A percentile compares a stretch with the other conserved stretches of the same genome.
Evolutionary conservation across 1,140 invertebrate genomes (phyloP).

Genomic region (Drosophila truncata): DNA sequence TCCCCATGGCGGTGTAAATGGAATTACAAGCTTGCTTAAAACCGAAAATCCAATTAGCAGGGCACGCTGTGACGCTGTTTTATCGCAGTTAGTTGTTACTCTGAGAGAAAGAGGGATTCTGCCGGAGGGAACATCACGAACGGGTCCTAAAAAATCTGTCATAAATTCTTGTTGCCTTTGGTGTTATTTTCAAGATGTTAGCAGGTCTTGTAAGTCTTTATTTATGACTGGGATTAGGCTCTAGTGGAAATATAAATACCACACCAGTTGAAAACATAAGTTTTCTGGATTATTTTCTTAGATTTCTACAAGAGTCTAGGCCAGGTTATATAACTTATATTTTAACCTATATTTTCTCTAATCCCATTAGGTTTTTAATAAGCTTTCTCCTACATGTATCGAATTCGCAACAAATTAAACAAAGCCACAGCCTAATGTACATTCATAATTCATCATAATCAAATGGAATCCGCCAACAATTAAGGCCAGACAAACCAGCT

Average conservation of each 20-base stretch:
- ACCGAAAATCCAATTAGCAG: conserved; percentile 81
- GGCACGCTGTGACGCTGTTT: conserved; percentile 53
- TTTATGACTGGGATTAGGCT: conserved; percentile 11
- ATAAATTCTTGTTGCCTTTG: conserved; percentile 20
- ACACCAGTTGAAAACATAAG: not conserved
- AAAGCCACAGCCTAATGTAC: conserved; percentile 20
- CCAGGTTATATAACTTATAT: too few species aligned
- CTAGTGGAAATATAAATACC: not conserved
- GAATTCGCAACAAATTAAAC: conserved; percentile 23
- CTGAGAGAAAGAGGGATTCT: not conserved
- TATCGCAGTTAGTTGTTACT: conserved; percentile 53
- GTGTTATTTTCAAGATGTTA: conserved; percentile 14
- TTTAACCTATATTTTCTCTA: not conserved
- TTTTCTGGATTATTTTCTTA: not conserved
- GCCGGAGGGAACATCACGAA: conserved; percentile 29
- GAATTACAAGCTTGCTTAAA: conserved; percentile 83
- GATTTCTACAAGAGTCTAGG: not conserved
- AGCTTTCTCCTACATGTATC: conserved; percentile 5
- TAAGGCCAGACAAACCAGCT: conserved; percentile 36
- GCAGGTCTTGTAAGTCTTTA: not conserved
- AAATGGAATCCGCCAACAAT: conserved; percentile 37
- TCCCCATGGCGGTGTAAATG: conserved; percentile 64
- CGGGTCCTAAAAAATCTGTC: conserved; percentile 22
- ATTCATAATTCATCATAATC: conserved; percentile 37
- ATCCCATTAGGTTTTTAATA: conserved; percentile 4